These are phyloP conservation scores for Pleuronectes platessa DNA, from an alignment of 2,113 vertebrate species.

Conservation along the genomic window DNA sequence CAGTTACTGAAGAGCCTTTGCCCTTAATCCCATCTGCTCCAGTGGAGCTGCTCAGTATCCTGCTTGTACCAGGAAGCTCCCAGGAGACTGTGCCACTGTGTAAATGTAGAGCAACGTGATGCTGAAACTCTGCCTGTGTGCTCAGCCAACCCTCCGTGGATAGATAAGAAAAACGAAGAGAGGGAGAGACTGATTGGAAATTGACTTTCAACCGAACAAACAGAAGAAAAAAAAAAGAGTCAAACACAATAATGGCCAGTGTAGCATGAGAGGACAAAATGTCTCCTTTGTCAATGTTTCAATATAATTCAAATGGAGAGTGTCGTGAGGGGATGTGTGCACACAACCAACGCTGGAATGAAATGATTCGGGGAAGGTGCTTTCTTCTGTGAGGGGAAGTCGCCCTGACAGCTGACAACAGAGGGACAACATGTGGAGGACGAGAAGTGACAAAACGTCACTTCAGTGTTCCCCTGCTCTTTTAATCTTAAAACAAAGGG, in stretches of 20 bases:
- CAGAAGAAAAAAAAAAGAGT: slow-evolving; percentile 26
- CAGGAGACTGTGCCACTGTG: slow-evolving; percentile 26
- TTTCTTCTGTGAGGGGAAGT: slow-evolving; percentile 47
- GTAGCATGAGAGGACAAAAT: slow-evolving; percentile 22
- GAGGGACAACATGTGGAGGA: slow-evolving; percentile 41
- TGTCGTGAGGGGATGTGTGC: slow-evolving; percentile 25
- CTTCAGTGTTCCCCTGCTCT: slow-evolving; percentile 38
- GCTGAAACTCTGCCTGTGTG: slow-evolving; percentile 45
- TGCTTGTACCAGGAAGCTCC: slow-evolving; percentile 24
- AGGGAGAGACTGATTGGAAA: slow-evolving; percentile 13
- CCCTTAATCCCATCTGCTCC: slow-evolving; percentile 68
- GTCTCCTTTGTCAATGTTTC: slow-evolving; percentile 32
- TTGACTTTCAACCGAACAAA: slow-evolving; percentile 42
- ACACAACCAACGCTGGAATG: slow-evolving; percentile 7
- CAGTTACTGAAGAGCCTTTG: slow-evolving; percentile 45
- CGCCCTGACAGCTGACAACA: slow-evolving; percentile 68
- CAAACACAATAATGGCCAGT: slow-evolving; percentile 19
- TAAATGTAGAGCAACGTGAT: slow-evolving; percentile 57
- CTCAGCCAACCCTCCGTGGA: slow-evolving; percentile 17
- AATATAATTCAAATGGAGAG: slow-evolving; percentile 32
- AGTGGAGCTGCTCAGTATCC: slow-evolving; percentile 54
- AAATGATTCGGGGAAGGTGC: slow-evolving; percentile 36
- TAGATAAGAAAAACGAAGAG: slow-evolving; percentile 17
- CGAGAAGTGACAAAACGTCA: slow-evolving; percentile 56
- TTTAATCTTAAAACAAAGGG: slow-evolving; percentile 57